Percentiles rank a stretch among this genome's conserved stretches.
These are phyloP conservation scores for Linepithema humile DNA, from an alignment of 1,140 invertebrate species.

Conservation along the genomic window DNA sequence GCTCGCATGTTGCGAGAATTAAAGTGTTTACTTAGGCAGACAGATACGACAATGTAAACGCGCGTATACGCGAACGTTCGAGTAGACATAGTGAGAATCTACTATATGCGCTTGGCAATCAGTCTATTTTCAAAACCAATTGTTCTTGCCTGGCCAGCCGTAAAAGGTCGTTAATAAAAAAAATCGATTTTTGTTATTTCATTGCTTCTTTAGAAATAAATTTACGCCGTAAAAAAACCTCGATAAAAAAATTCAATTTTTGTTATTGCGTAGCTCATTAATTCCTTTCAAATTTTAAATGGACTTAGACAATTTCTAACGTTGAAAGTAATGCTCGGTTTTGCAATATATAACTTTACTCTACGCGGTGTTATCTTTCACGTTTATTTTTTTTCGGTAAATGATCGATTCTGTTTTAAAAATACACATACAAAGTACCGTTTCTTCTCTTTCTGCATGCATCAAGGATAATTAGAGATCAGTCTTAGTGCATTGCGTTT, in stretches of 20 bases:
- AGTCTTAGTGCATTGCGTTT: neutral
- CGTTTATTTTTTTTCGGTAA: no score
- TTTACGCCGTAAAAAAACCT: neutral
- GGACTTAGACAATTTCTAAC: neutral
- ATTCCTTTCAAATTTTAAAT: neutral
- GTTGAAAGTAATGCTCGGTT: neutral
- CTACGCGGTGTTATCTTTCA: neutral
- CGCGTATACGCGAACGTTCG: neutral
- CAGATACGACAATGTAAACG: slow-evolving; percentile 20
- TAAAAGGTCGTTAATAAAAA: neutral
- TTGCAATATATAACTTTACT: neutral
- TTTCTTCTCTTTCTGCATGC: neutral
- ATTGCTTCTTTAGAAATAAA: neutral
- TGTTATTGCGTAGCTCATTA: neutral
- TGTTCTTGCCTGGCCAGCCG: neutral
- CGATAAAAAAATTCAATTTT: neutral
- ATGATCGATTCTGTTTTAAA: no score
- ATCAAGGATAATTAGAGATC: neutral
- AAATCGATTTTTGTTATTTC: neutral
- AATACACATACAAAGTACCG: neutral
- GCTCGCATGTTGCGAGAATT: slow-evolving; percentile 13
- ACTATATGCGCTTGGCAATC: neutral
- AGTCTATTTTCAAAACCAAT: slow-evolving; percentile 10
- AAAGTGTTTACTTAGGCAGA: slow-evolving; percentile 33
- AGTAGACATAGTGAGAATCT: neutral